Percentiles rank a stretch among this genome's conserved stretches.
These are phyloP conservation scores for Sylvia borin DNA, from an alignment of 2,797 vertebrate species.

Conservation along the genomic window DNA sequence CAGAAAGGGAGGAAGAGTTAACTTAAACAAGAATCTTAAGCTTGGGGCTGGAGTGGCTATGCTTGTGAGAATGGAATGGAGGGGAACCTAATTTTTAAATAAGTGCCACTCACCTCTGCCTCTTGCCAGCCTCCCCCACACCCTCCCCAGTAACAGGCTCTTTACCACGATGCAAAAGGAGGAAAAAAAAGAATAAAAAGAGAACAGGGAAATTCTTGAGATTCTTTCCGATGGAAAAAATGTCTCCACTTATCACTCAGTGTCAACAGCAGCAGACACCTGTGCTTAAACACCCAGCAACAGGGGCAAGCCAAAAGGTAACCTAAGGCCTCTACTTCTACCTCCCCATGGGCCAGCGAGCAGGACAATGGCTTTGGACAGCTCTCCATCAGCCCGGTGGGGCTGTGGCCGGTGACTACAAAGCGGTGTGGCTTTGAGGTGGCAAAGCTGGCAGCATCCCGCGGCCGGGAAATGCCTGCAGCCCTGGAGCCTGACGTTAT, in stretches of 20 bases:
- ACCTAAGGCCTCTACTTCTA: background rate
- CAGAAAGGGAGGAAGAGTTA: background rate
- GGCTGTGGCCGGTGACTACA: background rate
- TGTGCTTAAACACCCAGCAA: conserved; percentile 21
- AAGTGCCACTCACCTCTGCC: background rate
- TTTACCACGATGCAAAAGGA: background rate
- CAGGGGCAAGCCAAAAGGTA: background rate
- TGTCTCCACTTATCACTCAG: conserved; percentile 17
- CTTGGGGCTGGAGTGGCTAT: background rate
- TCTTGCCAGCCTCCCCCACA: background rate
- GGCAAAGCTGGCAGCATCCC: background rate
- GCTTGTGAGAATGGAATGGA: background rate
- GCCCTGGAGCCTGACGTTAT: background rate
- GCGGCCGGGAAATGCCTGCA: background rate
- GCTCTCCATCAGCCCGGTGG: rapidly evolving
- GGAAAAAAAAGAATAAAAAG: conserved; percentile 20
- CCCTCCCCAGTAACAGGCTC: background rate
- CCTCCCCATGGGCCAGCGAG: rapidly evolving
- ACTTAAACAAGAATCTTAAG: background rate
- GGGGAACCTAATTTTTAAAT: background rate
- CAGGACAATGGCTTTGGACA: background rate
- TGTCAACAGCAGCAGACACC: conserved; percentile 61
- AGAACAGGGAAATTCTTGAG: conserved; percentile 41
- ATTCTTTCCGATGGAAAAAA: conserved; percentile 58
- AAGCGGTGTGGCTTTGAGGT: background rate